Evolutionary conservation across 2,797 vertebrate genomes (phyloP).

Genomic region (Anguilla pacifica): DNA sequence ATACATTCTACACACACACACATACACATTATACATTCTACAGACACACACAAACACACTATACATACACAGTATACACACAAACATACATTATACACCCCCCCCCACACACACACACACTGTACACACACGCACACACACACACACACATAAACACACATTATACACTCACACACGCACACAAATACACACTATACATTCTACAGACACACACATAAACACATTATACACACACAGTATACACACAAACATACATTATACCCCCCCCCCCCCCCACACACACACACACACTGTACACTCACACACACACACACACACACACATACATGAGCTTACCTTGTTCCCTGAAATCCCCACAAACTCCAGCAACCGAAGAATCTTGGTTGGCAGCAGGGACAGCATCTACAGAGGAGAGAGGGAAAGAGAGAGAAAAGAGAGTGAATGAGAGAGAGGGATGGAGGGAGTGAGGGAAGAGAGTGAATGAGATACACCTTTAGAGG

Average conservation of each 20-base stretch:
- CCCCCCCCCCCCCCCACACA: too few species aligned
- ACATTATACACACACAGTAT: neutral
- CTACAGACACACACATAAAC: too few species aligned
- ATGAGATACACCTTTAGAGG: too few species aligned
- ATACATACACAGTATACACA: conserved; percentile 23
- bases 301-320: neutral
- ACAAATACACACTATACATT: too few species aligned
- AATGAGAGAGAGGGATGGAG: neutral
- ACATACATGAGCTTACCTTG: conserved; percentile 77
- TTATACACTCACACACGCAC: neutral
- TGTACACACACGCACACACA: too few species aligned
- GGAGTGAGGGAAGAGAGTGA: too few species aligned
- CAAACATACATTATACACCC: neutral
- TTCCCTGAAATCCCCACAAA: conserved; percentile 97
- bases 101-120: too few species aligned
- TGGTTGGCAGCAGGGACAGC: conserved; percentile 90
- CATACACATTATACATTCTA: too few species aligned
- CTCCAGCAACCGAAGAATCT: conserved; percentile 89
- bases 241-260: too few species aligned
- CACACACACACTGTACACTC: neutral
- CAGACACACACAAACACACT: conserved; percentile 31
- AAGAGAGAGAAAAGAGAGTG: conserved; percentile 3
- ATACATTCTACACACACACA: neutral
- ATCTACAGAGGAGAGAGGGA: conserved; percentile 72
- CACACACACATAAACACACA: neutral